Evolutionary conservation across 1,140 invertebrate species (phyloP).

Genomic region (Tribolium madens): DNA sequence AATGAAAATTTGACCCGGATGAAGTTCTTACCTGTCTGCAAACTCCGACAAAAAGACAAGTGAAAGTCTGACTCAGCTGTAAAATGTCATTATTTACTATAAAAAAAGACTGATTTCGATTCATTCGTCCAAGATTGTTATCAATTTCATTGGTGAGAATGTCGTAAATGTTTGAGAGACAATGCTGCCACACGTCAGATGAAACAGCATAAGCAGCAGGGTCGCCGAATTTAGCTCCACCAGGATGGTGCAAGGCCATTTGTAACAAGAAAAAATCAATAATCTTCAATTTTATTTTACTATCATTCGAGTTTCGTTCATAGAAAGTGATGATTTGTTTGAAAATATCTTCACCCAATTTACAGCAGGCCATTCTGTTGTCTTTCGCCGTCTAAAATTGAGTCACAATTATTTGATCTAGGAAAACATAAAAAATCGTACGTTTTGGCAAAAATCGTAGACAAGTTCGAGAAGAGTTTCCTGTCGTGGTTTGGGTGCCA

Average conservation of each 20-base stretch:
- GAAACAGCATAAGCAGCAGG: conserved; percentile 53
- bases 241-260: conserved; percentile 60
- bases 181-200: conserved; percentile 57
- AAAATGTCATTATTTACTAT: conserved; percentile 33
- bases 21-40: conserved; percentile 54
- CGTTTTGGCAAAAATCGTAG: conserved; percentile 51
- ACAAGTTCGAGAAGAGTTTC: conserved; percentile 52
- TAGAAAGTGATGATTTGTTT: conserved; percentile 53
- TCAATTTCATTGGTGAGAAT: conserved; percentile 51
- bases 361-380: conserved; percentile 57
- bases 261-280: conserved; percentile 61
- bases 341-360: conserved; percentile 59
- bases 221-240: conserved; percentile 53
- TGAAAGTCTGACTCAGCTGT: conserved; percentile 50
- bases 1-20: not conserved
- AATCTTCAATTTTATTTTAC: conserved; percentile 46
- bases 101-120: conserved; percentile 52
- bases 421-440: conserved; percentile 36
- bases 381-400: conserved; percentile 60
- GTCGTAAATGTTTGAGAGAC: conserved; percentile 52
- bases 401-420: not conserved
- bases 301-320: conserved; percentile 43
- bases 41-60: conserved; percentile 58
- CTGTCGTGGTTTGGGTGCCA: conserved; percentile 47
- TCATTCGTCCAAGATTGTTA: conserved; percentile 44